phyloP scores from a whole-genome alignment of 2,113 vertebrate species.

The Sisor rabdophorus region DNA sequence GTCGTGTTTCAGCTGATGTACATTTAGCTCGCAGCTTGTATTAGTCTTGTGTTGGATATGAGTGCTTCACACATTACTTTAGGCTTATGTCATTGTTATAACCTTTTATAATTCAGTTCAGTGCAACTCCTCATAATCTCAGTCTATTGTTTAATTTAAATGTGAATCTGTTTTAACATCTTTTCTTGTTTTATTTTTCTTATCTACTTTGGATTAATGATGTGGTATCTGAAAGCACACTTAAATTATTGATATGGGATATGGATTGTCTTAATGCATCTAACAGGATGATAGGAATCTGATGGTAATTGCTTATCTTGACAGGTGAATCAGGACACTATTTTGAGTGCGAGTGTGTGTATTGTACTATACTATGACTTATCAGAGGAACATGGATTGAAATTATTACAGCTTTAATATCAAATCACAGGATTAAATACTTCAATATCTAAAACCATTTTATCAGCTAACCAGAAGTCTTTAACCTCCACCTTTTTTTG shows the following conservation, averaged over 20 bases:
- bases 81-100: neutral
- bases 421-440: neutral
- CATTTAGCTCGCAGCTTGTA: neutral
- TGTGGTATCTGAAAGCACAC: constrained; percentile 30
- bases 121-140: constrained; percentile 12
- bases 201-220: constrained; percentile 22
- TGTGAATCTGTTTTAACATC: neutral
- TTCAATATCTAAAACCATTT: neutral
- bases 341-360: too few relatives aligned
- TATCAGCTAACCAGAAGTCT: neutral
- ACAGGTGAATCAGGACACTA: constrained; percentile 1
- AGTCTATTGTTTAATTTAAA: neutral
- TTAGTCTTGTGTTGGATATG: constrained; percentile 11
- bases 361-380: constrained; percentile 6
- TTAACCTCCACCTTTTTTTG: neutral
- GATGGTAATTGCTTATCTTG: constrained; percentile 6
- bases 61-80: constrained; percentile 6
- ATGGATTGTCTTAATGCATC: constrained; percentile 36
- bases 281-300: neutral
- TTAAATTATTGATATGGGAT: constrained; percentile 41
- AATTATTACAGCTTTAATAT: neutral
- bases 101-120: constrained; percentile 8
- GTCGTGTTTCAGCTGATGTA: constrained; percentile 4
- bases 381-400: neutral
- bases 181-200: constrained; percentile 4